Evolutionary conservation across 2,113 vertebrate species (phyloP), one percentile per base, ranked within the genome.

Genomic region (Platycercus adscitus): DNA sequence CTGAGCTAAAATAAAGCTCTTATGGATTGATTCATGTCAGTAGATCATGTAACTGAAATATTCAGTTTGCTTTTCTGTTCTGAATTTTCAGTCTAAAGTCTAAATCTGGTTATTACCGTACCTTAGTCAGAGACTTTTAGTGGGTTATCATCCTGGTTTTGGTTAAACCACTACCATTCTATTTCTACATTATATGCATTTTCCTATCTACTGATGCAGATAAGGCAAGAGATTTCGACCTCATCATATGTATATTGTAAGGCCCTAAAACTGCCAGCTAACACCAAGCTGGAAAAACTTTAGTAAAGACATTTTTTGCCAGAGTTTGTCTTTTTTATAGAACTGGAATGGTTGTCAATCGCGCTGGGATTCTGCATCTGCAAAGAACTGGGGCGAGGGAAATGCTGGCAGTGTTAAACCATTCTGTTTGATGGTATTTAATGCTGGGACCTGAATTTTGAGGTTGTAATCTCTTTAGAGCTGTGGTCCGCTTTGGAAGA

Each of bases 381-480:
- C 75, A 81, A 56, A 92, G 82, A 90, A 53, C n/a, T 93, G 73
- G 91, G 72, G 77, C 35, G 37, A 86, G 53, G 31, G 69, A 90
- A 93, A 49, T 58, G 88, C 90, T 97, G 94, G 86, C 82, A 58
- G 15, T 20, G 41, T 77, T 81, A 88, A 93, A 96, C 63, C 53
- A 13, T 35, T 77, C 82, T 73, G 21, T 73, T 86, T 69, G 87
- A 85, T 72, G 39, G 35, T 43, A 33, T 55, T 50, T 85, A 87
- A 58, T 89, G 64, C 76, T 82, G 77, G 70, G 82, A 77, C 86
- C 76, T 70, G 82, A 86, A 86, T 94, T 93, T 61, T 52, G 88
- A 91, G 75, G 79, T 82, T 94, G 72, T 80, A 81, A 80, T 91
- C 79, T 86, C 86, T 92, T 90, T 58, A 88, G 76, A 90, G 58